These are phyloP conservation scores for Sminthopsis crassicaudata DNA, from an alignment of 2,113 vertebrate genomes.

Conservation along the genomic window DNA sequence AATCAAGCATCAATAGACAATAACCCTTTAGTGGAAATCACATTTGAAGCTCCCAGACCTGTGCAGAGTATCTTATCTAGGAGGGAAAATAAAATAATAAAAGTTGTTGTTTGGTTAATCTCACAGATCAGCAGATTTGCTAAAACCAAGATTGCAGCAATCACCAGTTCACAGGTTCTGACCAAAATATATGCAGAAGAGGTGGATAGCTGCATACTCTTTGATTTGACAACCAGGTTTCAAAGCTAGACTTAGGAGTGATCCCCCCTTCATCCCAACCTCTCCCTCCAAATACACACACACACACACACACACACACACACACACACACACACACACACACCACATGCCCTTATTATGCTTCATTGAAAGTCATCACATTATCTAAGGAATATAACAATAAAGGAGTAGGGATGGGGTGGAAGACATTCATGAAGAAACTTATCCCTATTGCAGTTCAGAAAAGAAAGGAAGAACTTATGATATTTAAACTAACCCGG, in stretches of 20 bases:
- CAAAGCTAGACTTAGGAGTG: neutral
- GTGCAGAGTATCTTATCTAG: neutral
- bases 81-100: conserved; percentile 6
- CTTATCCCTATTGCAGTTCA: neutral
- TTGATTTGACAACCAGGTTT: neutral
- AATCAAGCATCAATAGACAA: neutral
- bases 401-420: neutral
- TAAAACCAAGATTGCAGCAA: neutral
- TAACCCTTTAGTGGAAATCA: neutral
- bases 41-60: neutral
- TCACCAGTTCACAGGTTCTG: conserved; percentile 10
- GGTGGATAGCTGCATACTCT: neutral
- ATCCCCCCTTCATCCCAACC: neutral
- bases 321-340: too few species aligned
- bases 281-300: neutral
- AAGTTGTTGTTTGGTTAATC: conserved; percentile 57
- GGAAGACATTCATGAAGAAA: neutral
- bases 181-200: conserved; percentile 11
- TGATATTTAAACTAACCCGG: neutral
- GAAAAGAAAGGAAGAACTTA: neutral
- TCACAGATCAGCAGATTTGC: conserved; percentile 46
- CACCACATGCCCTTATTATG: neutral
- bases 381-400: neutral
- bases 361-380: neutral
- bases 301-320: neutral